Evolutionary conservation across 2,888 invertebrate species (phyloP).

Genomic region (Plagiodera versicolora): DNA sequence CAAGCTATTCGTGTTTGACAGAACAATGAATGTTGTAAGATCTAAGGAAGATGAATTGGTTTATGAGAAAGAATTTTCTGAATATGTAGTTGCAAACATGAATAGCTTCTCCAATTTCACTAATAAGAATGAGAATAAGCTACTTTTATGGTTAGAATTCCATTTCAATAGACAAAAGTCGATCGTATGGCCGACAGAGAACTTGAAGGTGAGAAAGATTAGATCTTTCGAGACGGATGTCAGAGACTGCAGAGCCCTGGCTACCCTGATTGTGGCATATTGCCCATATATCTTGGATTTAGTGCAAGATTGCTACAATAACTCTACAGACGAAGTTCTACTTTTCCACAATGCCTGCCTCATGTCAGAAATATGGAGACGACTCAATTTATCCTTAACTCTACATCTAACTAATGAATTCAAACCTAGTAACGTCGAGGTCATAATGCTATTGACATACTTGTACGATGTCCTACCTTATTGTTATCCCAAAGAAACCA

Average conservation of each 20-base stretch:
- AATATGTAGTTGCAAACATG: constrained; percentile 21
- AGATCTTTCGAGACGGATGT: constrained; percentile 59
- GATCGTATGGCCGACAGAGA: constrained; percentile 54
- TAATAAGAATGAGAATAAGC: constrained; percentile 41
- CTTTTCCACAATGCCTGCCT: constrained; percentile 60
- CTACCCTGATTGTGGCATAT: constrained; percentile 59
- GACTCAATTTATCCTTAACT: constrained; percentile 60
- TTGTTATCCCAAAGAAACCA: constrained; percentile 55
- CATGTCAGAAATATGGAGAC: constrained; percentile 57
- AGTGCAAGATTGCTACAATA: constrained; percentile 55
- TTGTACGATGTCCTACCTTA: constrained; percentile 61
- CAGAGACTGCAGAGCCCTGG: constrained; percentile 60
- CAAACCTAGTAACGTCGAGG: constrained; percentile 58
- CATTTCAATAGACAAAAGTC: constrained; percentile 51
- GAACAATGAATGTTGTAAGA: constrained; percentile 32
- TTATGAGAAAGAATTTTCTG: neutral
- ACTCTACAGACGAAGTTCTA: constrained; percentile 49
- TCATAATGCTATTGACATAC: constrained; percentile 61
- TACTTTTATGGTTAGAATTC: constrained; percentile 54
- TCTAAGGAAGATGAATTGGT: neutral
- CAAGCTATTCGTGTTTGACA: constrained; percentile 60
- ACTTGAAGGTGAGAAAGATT: constrained; percentile 41
- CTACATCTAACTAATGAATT: constrained; percentile 59
- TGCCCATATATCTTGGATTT: constrained; percentile 61
- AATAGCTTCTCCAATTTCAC: constrained; percentile 16